Evolutionary conservation across 2,113 vertebrate species (phyloP).

Genomic region (Trichomycterus rosablanca): DNA sequence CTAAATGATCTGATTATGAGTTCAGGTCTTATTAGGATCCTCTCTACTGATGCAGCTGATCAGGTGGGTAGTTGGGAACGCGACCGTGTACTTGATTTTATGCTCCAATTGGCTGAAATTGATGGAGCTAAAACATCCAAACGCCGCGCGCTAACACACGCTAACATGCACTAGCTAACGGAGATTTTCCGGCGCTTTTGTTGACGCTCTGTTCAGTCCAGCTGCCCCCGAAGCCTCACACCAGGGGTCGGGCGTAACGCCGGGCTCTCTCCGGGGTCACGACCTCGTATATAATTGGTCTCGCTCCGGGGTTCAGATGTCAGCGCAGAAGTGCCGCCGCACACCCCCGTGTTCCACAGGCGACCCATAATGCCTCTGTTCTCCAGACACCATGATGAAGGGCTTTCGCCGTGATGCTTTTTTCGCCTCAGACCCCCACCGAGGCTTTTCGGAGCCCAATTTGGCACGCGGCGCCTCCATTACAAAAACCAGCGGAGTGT

Average conservation of each 20-base stretch:
- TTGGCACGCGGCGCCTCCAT: neutral
- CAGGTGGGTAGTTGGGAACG: too few relatives aligned
- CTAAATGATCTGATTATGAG: too few relatives aligned
- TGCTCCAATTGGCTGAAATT: too few relatives aligned
- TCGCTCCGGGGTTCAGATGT: conserved; percentile 30
- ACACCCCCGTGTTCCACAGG: neutral
- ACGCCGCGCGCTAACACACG: too few relatives aligned
- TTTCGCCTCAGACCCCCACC: conserved; percentile 12
- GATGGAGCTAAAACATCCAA: too few relatives aligned
- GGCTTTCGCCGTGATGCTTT: conserved; percentile 13
- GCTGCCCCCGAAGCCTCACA: neutral
- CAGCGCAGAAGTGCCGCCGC: conserved; percentile 31
- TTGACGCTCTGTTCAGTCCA: too few relatives aligned
- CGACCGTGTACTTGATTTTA: too few relatives aligned
- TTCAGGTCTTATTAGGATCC: too few relatives aligned
- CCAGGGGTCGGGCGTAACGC: conserved; percentile 20
- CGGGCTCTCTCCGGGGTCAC: conserved; percentile 22
- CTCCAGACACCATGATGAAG: conserved; percentile 4
- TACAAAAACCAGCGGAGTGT: too few relatives aligned
- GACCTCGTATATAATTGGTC: conserved; percentile 38
- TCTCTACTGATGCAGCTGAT: too few relatives aligned
- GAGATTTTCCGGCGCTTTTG: too few relatives aligned
- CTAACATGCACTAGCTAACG: too few relatives aligned
- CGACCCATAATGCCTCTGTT: conserved; percentile 13
- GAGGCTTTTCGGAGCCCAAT: conserved; percentile 6